Base-by-base conservation (phyloP, 1,140 invertebrate genomes). In the Leptinotarsa lineolata region DNA sequence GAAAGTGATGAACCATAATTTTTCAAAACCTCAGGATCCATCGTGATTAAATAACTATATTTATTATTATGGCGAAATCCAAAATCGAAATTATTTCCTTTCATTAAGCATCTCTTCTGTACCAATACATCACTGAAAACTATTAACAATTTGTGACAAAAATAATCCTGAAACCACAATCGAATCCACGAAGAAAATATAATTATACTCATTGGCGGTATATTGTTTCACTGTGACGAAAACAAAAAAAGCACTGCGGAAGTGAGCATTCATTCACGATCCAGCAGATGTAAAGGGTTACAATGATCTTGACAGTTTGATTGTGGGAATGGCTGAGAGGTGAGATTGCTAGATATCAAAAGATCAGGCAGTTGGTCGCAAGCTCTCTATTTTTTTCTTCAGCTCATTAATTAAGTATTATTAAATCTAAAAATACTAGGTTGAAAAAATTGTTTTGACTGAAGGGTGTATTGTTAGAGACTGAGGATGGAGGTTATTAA, bases 221-320 rank as follows among this genome's bases (percentile, higher is more conserved):
- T 68, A 68, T 68, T 68, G 66, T 68, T 68, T 68, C 45, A 68
- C 21, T 45, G 30, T 20, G 39, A 68, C 39, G 20, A n/a, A 68
- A 68, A 63, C 61, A 63, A 20, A 68, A 68, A 68, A 68, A 16
- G 39, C n/a, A 20, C 39, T 22, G 39, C 66, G 66, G 66, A 68
- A 68, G 66, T 68, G 20, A 68, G 45, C 66, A 68, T 68, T 68
- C 45, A 68, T 21, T 68, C 66, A 68, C 45, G 66, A 68, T 68
- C 39, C n/a, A 68, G 39, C 66, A 68, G 66, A 68, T 68, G 66
- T 22, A 46, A 68, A 68, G 66, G 66, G 66, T 68, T 68, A 68
- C 65, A 67, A 68, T 68, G 66, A 68, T 68, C 66, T 46, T 46
- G 66, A 68, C 66, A 68, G 66, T 68, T 68, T 68, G 66, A 68